Conservation (phyloP, 1,140 invertebrate genomes). For the Cephus cinctus region DNA sequence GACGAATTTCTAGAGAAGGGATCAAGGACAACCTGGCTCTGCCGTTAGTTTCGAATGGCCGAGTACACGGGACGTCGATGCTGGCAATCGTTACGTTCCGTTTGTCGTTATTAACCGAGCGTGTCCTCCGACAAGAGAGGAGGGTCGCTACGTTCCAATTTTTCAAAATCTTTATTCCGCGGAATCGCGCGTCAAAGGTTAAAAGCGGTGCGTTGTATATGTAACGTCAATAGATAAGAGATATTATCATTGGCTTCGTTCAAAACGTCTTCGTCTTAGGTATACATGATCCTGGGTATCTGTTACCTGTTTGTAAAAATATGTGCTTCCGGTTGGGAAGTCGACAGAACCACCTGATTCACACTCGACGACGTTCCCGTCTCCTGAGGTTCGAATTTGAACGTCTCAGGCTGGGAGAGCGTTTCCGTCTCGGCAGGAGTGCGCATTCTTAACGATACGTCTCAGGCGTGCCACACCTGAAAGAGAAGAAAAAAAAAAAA, state of each 20-base stretch:
- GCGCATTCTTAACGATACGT: slow-evolving; percentile 34
- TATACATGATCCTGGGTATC: too few relatives aligned
- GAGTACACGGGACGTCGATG: too few relatives aligned
- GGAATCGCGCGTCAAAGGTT: too few relatives aligned
- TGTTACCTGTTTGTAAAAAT: slow-evolving; percentile 50
- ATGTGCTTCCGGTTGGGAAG: slow-evolving; percentile 40
- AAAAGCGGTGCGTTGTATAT: too few relatives aligned
- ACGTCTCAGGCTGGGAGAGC: slow-evolving; percentile 34
- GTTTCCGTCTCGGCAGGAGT: slow-evolving; percentile 40
- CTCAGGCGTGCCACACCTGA: background rate
- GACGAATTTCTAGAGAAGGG: slow-evolving; percentile 24
- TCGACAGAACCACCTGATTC: slow-evolving; percentile 35
- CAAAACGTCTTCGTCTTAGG: too few relatives aligned
- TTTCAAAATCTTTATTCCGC: too few relatives aligned
- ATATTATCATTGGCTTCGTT: too few relatives aligned
- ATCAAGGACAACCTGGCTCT: slow-evolving; percentile 23
- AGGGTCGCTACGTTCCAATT: too few relatives aligned
- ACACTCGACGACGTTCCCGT: slow-evolving; percentile 27
- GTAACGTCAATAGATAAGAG: too few relatives aligned
- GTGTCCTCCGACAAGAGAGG: too few relatives aligned
- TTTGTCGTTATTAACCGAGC: too few relatives aligned
- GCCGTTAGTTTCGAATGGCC: slow-evolving; percentile 9
- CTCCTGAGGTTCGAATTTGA: slow-evolving; percentile 32
- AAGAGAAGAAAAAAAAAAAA: background rate
- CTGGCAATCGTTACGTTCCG: too few relatives aligned